These are phyloP conservation scores for Eumacrocentrus americanus DNA, from an alignment of 2,888 invertebrate genomes.

Conservation along the genomic window DNA sequence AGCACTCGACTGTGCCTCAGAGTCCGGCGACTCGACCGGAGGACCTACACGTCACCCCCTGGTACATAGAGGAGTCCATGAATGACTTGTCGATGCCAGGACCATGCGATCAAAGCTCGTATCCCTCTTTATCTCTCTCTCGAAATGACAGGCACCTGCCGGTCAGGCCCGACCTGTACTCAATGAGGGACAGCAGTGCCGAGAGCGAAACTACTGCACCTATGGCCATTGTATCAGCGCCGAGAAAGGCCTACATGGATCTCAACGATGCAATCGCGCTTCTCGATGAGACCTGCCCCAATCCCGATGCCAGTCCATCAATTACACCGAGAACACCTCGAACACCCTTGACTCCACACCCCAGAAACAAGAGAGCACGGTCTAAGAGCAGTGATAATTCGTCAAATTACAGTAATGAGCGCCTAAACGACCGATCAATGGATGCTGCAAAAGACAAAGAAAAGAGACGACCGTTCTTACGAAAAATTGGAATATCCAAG, in stretches of 20 bases:
- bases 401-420: conserved; percentile 56
- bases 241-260: conserved; percentile 58
- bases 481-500: conserved; percentile 57
- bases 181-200: conserved; percentile 50
- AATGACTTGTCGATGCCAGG: conserved; percentile 39
- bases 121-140: conserved; percentile 43
- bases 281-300: conserved; percentile 58
- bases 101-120: conserved; percentile 48
- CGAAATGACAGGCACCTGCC: conserved; percentile 16
- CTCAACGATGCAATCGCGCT: conserved; percentile 56
- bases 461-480: conserved; percentile 53
- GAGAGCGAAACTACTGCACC: conserved; percentile 46
- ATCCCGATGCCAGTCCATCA: conserved; percentile 54
- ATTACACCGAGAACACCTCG: conserved; percentile 54
- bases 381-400: conserved; percentile 60
- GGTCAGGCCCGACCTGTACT: conserved; percentile 40
- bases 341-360: conserved; percentile 54
- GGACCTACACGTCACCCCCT: conserved; percentile 53
- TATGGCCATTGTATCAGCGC: conserved; percentile 29
- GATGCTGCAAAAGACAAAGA: conserved; percentile 40
- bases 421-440: conserved; percentile 48
- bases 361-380: conserved; percentile 51
- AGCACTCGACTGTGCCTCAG: conserved; percentile 37
- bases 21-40: conserved; percentile 52
- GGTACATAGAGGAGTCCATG: conserved; percentile 46